phyloP scores from a whole-genome alignment of 1,140 invertebrate genomes.

The Penaeus vannamei region DNA sequence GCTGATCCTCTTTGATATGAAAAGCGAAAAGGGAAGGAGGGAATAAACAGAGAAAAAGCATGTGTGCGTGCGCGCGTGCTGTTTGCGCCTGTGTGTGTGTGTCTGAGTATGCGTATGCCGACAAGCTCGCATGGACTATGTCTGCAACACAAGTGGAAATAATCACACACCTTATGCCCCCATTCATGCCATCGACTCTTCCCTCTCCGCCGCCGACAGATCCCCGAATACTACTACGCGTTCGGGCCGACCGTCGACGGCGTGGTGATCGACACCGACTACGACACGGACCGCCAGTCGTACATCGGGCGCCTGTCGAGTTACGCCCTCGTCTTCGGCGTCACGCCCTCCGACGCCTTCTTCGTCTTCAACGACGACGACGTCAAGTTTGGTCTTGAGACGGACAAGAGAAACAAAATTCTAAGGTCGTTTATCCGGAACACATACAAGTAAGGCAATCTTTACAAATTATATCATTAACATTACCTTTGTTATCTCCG shows the following conservation, averaged over 20 bases:
- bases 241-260: slow-evolving; percentile 94
- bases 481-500: no score
- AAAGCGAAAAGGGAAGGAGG: no score
- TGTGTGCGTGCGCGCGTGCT: no score
- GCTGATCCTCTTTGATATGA: no score
- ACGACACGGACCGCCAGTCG: slow-evolving; percentile 70
- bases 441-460: slow-evolving; percentile 76
- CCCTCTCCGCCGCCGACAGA: slow-evolving; percentile 69
- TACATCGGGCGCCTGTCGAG: slow-evolving; percentile 72
- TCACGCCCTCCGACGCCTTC: slow-evolving; percentile 76
- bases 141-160: no score
- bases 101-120: no score
- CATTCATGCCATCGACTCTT: no score
- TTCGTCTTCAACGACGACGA: slow-evolving; percentile 92
- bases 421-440: slow-evolving; percentile 76
- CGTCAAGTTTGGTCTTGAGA: slow-evolving; percentile 79
- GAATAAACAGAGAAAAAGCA: no score
- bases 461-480: neutral
- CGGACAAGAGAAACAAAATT: slow-evolving; percentile 73
- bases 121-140: no score
- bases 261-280: slow-evolving; percentile 86
- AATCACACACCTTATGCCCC: no score
- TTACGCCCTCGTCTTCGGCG: slow-evolving; percentile 94
- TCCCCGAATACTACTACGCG: slow-evolving; percentile 82
- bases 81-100: no score